Evolutionary conservation across 2,888 invertebrate species (phyloP).

Genomic region (Altica lythri): DNA sequence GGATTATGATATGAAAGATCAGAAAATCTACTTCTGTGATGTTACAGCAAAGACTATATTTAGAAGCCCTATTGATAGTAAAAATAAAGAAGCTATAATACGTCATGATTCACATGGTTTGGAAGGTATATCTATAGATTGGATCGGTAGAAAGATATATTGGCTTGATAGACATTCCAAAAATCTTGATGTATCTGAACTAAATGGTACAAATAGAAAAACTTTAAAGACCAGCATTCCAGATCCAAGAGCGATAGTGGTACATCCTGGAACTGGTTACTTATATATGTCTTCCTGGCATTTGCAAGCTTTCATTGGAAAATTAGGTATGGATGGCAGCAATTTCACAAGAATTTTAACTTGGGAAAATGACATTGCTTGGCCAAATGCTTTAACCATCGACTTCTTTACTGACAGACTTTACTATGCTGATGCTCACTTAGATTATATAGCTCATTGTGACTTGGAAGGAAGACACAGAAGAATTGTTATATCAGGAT

Average conservation of each 20-base stretch:
- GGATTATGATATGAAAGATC: constrained; percentile 85
- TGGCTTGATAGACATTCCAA: constrained; percentile 96
- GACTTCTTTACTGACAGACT: constrained; percentile 95
- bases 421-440: constrained; percentile 98
- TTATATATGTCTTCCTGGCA: constrained; percentile 97
- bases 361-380: constrained; percentile 93
- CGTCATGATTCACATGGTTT: constrained; percentile 93
- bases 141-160: constrained; percentile 94
- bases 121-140: constrained; percentile 97
- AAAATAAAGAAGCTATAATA: constrained; percentile 76
- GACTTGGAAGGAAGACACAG: constrained; percentile 91
- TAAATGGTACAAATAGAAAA: constrained; percentile 89
- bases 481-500: constrained; percentile 79
- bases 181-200: constrained; percentile 92
- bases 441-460: constrained; percentile 95
- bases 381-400: constrained; percentile 97
- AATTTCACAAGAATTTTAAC: constrained; percentile 86
- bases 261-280: constrained; percentile 92
- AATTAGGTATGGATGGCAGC: constrained; percentile 96
- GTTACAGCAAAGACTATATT: constrained; percentile 94
- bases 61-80: constrained; percentile 66
- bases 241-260: constrained; percentile 92
- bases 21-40: constrained; percentile 93
- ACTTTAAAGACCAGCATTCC: constrained; percentile 87
- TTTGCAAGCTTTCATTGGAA: constrained; percentile 92